phyloP scores from a whole-genome alignment of 2,888 invertebrate genomes.

The Erebia palarica region DNA sequence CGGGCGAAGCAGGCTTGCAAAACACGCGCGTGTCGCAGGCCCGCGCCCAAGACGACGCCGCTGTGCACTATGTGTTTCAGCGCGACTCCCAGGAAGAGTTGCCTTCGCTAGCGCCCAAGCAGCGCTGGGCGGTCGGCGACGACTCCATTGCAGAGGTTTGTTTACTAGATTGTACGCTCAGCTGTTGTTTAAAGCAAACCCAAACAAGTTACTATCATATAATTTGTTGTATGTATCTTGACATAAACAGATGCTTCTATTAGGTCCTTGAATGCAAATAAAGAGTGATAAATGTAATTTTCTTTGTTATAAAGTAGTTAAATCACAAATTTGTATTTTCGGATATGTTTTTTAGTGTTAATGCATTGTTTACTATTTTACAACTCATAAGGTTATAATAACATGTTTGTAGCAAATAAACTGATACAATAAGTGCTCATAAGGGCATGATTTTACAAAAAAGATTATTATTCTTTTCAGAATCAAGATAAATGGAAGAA shows the following conservation, averaged over 20 bases:
- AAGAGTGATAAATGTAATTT: too few species aligned
- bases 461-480: conserved; percentile 68
- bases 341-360: background rate
- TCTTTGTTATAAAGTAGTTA: background rate
- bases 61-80: conserved; percentile 96
- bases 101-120: conserved; percentile 87
- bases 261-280: background rate
- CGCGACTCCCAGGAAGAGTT: conserved; percentile 90
- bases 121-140: conserved; percentile 94
- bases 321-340: background rate
- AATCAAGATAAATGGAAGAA: conserved; percentile 95
- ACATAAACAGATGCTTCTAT: background rate
- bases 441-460: background rate
- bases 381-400: background rate
- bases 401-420: background rate
- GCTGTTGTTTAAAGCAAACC: conserved; percentile 17
- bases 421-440: background rate
- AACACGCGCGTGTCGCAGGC: conserved; percentile 86
- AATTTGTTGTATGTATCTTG: background rate
- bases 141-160: conserved; percentile 93
- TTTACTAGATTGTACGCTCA: conserved; percentile 45
- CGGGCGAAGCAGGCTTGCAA: conserved; percentile 76
- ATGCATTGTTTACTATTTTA: background rate
- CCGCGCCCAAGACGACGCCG: conserved; percentile 92
- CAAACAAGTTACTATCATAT: background rate